Evolutionary conservation across 2,113 vertebrate genomes (phyloP).

Genomic region (Podarcis muralis): DNA sequence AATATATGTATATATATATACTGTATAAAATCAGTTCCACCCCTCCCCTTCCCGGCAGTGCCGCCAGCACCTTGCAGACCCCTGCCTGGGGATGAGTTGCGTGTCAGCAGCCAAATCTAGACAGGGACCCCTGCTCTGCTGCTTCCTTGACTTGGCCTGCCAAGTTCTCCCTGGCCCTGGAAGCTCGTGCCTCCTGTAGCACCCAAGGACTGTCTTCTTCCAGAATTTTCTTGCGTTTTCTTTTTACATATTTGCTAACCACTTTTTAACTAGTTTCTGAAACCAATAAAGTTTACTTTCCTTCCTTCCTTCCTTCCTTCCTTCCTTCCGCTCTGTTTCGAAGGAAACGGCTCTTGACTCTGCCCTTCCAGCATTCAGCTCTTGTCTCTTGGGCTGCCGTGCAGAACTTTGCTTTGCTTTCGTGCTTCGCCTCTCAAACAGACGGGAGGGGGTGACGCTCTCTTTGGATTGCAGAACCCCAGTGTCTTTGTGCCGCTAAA

Average conservation of each 20-base stretch:
- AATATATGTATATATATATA: neutral
- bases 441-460: neutral
- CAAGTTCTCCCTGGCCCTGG: conserved; percentile 31
- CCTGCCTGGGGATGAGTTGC: neutral
- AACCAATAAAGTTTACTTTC: conserved; percentile 61
- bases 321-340: conserved; percentile 25
- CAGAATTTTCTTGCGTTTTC: conserved; percentile 54
- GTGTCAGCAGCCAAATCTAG: neutral
- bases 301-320: conserved; percentile 49
- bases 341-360: neutral
- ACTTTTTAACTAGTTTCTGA: conserved; percentile 53
- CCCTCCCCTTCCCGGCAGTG: neutral
- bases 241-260: conserved; percentile 64
- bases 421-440: conserved; percentile 34
- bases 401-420: conserved; percentile 41
- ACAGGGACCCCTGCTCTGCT: no score
- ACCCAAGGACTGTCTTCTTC: conserved; percentile 43
- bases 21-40: neutral
- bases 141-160: conserved; percentile 4
- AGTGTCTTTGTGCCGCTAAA: no score
- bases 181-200: conserved; percentile 22
- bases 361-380: neutral
- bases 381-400: conserved; percentile 31
- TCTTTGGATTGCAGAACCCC: neutral
- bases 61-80: neutral